Evolutionary conservation across 2,797 vertebrate species (phyloP), one percentile per base, ranked within the genome.

Genomic region (Stomatorhinus walkeri): DNA sequence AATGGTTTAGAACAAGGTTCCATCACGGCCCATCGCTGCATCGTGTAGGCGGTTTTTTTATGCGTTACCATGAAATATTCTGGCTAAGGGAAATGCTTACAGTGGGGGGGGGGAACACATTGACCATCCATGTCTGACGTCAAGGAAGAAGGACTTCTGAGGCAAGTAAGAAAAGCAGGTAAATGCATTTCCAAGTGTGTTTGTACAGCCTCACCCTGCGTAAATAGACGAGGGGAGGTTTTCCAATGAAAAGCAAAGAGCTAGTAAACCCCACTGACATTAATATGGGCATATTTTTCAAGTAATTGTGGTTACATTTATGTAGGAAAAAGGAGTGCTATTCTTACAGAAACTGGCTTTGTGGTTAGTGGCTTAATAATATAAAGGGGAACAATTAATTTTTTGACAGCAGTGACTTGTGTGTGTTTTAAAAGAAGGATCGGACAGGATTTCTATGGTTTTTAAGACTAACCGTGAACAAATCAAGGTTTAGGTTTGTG

Each of bases 181-280:
- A 72, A 88, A 49, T 64, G 52, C 79, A 85, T 61, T 64, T 85
- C 28, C 79, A 28, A 85, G 83, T 85, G 14, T 51, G 59, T 85
- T 89, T 22, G 32, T 28, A 40, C 40, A 56, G 85, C 52, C 28
- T 87, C 14, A 14, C 49, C 59, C 28, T 14, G 52, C 52, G 7
- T 56, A 56, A 54, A 36, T 8, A 84, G n/a, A 79, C 0, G 7
- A 19, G 36, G 72, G 72, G 72, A 79, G 72, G 32, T n/a, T 79
- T 79, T 79, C 72, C 16, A 79, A 43, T 79, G 43, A 79, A 79
- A 79, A 40, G 72, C 72, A 79, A 40, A 76, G 72, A 19, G 72
- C 43, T 79, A 46, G 32, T 43, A 79, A 79, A 43, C 36, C 72
- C 16, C 72, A 79, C 72, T 79, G 72, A 79, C 72, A n/a, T 79